Evolutionary conservation across 2,113 vertebrate genomes (phyloP).

Genomic region (Synodontis membranacea): DNA sequence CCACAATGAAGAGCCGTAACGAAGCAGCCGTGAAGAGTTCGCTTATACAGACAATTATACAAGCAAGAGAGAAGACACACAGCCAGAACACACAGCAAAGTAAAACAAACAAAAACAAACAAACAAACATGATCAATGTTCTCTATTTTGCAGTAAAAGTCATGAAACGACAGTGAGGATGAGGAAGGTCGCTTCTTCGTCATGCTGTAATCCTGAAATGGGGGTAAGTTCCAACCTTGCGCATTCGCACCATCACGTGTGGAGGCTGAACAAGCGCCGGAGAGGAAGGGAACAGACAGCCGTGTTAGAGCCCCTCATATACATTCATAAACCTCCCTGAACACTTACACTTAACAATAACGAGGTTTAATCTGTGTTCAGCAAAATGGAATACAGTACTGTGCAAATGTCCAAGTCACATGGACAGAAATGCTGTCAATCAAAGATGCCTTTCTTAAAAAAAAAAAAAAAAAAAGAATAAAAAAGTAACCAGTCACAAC

Average conservation of each 20-base stretch:
- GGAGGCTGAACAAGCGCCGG: constrained; percentile 80
- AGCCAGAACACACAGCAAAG: constrained; percentile 23
- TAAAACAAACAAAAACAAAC: neutral
- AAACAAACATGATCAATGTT: neutral
- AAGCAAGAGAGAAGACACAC: constrained; percentile 40
- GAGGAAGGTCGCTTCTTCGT: constrained; percentile 36
- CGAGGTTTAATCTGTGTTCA: neutral
- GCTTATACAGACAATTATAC: constrained; percentile 40
- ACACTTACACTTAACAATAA: neutral
- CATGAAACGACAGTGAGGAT: constrained; percentile 38
- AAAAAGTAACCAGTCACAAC: neutral
- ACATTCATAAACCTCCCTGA: neutral
- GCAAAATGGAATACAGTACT: neutral
- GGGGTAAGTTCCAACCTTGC: constrained; percentile 86
- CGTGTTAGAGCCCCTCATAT: constrained; percentile 22
- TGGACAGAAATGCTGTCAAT: neutral
- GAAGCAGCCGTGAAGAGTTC: neutral
- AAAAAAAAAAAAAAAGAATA: too few relatives aligned
- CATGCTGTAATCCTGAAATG: constrained; percentile 36
- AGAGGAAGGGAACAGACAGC: constrained; percentile 63
- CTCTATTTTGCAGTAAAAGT: constrained; percentile 9
- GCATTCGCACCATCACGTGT: constrained; percentile 87
- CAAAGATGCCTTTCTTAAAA: neutral
- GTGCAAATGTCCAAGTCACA: neutral
- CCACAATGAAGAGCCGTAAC: neutral